A percentile compares a stretch with the other conserved stretches of the same genome.
Conservation (phyloP, 2,797 vertebrate genomes). For the Semaprochilodus insignis region DNA sequence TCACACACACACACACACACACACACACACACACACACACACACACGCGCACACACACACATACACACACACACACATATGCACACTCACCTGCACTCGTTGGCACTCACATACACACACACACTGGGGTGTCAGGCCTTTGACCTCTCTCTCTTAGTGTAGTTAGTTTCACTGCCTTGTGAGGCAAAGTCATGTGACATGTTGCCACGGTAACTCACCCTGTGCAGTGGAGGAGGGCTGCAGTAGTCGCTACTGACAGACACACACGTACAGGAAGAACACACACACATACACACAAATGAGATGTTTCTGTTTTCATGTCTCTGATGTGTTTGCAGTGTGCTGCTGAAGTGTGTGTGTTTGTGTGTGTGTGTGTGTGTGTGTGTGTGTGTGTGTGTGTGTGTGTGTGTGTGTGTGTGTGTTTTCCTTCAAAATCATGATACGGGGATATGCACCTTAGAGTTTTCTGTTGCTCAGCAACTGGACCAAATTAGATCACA, state of each 20-base stretch:
- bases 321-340: background rate
- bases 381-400: background rate
- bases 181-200: conserved; percentile 57
- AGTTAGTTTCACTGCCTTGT: conserved; percentile 43
- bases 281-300: conserved; percentile 6
- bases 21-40: background rate
- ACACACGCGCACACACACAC: background rate
- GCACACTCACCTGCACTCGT: background rate
- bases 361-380: background rate
- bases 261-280: conserved; percentile 24
- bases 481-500: conserved; percentile 49
- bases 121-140: conserved; percentile 21
- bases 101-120: background rate
- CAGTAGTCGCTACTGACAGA: conserved; percentile 42
- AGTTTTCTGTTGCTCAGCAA: conserved; percentile 60
- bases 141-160: conserved; percentile 42
- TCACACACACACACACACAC: conserved; percentile 3
- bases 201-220: conserved; percentile 72
- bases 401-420: background rate
- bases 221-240: conserved; percentile 49
- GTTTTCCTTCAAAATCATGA: conserved; percentile 41
- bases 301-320: conserved; percentile 7
- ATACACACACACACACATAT: conserved; percentile 25
- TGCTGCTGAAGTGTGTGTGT: background rate
- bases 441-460: conserved; percentile 49